Base-by-base conservation (phyloP, 2,888 invertebrate genomes). In the Cataglyphis livida region DNA sequence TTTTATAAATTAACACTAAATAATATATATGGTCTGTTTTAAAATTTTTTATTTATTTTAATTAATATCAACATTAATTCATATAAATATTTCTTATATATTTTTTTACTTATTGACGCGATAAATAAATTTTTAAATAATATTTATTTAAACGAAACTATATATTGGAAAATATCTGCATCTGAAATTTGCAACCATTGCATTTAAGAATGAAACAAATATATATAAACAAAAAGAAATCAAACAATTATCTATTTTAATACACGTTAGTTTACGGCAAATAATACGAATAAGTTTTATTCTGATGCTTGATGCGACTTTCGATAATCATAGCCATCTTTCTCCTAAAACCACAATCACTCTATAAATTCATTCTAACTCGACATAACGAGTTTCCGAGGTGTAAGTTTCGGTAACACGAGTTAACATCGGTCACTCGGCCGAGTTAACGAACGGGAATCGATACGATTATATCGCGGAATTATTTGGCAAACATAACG, bases 401-500 rank as follows among this genome's bases (percentile, higher is more conserved):
- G 78, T 68, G 59, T 79, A 79, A 79, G 78, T 79, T 70, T 79
- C 78, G 59, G 25, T 70, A 70, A 59, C 78, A 28, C 38, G 70
- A 70, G 70, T 79, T 70, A 79, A 61, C 70, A 79, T 79, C 71
- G 61, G 78, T 61, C 78, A 57, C 59, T 25, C 71, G 70, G 21
- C n/a, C 62, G 75, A 81, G 71, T 75, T 74, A 81, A 81, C 81
- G 81, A 81, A 75, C 74, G 62, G 75, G 75, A 75, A 81, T 81
- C 64, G 64, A 61, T 68, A 59, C 82, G 66, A 82, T 66, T 83
- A 82, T 66, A 61, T 48, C 70, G 76, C 70, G 86, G 82, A 81
- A 85, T 85, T 85, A 81, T 81, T 81, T 48, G 78, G 74, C 73
- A 68, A 64, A 75, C 66, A 68, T 73, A 79, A 78, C 78, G 68